Percentiles rank a stretch among this genome's conserved stretches.
Evolutionary conservation across 2,888 invertebrate genomes (phyloP).

Genomic region (Adineta ricciae): DNA sequence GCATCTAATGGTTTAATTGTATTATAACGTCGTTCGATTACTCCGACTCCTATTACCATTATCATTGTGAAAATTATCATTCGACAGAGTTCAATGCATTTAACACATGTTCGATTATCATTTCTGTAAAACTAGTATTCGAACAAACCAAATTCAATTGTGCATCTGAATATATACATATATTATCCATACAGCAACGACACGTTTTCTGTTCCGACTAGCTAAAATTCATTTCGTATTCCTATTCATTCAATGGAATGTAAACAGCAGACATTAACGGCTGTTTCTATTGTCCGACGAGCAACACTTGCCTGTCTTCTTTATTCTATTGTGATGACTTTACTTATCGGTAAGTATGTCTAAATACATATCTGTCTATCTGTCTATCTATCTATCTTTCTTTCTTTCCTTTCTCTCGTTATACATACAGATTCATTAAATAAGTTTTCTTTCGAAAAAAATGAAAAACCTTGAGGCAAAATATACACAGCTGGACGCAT

Average conservation of each 20-base stretch:
- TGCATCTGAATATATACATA: neutral
- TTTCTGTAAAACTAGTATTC: neutral
- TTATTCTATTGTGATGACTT: slow-evolving; percentile 1
- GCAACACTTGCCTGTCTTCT: neutral
- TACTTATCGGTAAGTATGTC: neutral
- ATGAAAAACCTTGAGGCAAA: neutral
- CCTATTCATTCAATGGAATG: neutral
- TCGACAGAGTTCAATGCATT: neutral
- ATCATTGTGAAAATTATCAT: slow-evolving; percentile 2
- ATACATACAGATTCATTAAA: neutral
- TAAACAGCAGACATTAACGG: neutral
- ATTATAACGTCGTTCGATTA: neutral
- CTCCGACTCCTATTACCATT: neutral
- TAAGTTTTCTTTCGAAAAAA: neutral
- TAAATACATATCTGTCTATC: neutral
- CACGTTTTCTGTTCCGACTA: neutral
- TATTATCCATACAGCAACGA: neutral
- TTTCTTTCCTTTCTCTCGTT: too few species aligned
- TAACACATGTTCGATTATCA: neutral
- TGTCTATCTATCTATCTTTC: neutral
- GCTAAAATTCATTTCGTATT: neutral
- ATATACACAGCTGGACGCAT: slow-evolving; percentile 1
- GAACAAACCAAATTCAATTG: neutral
- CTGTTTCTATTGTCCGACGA: neutral
- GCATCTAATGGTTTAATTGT: slow-evolving; percentile 15